Conservation (phyloP, 2,113 vertebrate genomes). For the Callocephalon fimbriatum region DNA sequence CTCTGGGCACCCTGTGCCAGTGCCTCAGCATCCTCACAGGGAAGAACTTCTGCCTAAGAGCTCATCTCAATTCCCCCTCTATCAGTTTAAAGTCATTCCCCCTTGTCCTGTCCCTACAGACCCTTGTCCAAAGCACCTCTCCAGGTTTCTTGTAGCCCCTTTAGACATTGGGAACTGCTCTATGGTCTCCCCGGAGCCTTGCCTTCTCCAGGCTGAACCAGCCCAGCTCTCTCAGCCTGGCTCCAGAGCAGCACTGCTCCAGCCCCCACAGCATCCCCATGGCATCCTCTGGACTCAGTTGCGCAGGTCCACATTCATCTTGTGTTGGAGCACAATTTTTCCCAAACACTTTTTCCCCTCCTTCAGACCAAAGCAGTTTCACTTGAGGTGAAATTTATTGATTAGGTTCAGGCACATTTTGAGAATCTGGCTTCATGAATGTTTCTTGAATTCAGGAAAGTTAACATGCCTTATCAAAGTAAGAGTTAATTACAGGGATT, state of each 20-base stretch:
- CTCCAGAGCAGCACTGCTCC: neutral
- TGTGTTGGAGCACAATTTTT: neutral
- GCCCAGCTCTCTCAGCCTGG: neutral
- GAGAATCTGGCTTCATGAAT: neutral
- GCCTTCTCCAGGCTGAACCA: accelerated
- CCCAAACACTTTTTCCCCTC: neutral
- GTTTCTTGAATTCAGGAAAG: neutral
- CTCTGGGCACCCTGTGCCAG: too few species aligned
- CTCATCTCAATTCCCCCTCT: neutral
- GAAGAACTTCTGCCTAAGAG: neutral
- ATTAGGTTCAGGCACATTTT: neutral
- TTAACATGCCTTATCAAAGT: neutral
- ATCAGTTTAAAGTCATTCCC: neutral
- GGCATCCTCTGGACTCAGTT: neutral
- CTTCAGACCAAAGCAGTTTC: neutral
- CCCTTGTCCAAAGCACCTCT: neutral
- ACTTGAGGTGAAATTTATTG: neutral
- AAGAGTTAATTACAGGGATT: neutral
- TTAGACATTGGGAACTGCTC: neutral
- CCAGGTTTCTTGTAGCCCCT: neutral
- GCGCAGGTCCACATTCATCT: neutral
- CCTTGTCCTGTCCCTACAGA: neutral
- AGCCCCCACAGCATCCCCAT: neutral
- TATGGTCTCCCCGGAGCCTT: neutral
- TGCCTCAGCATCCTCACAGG: neutral